Conservation (phyloP, 1,140 invertebrate genomes). For the Scaptomyza pallida region DNA sequence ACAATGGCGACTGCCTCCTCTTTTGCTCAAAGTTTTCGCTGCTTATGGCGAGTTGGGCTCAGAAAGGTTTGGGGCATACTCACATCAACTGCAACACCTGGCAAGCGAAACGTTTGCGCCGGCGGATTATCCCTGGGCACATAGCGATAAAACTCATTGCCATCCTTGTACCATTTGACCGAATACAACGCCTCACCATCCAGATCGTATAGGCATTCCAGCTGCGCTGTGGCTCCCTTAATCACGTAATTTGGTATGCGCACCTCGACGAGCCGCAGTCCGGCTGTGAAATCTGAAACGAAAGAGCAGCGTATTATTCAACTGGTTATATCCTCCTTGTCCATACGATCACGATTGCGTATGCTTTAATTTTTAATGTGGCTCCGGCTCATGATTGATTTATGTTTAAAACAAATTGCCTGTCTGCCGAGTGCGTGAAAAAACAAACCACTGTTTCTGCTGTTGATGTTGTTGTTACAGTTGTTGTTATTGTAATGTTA, state of each 20-base stretch:
- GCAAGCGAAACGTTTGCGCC: slow-evolving; percentile 86
- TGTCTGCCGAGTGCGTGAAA: slow-evolving; percentile 2
- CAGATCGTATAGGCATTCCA: slow-evolving; percentile 88
- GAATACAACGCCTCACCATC: slow-evolving; percentile 89
- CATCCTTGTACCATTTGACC: slow-evolving; percentile 92
- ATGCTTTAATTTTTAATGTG: slow-evolving; percentile 60
- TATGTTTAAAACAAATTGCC: slow-evolving; percentile 65
- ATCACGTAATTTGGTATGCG: slow-evolving; percentile 88
- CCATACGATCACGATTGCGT: slow-evolving; percentile 15
- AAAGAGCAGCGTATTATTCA: slow-evolving; percentile 25
- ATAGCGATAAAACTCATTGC: slow-evolving; percentile 91
- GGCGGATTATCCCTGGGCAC: slow-evolving; percentile 88
- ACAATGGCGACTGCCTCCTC: slow-evolving; percentile 9
- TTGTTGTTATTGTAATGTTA: slow-evolving; percentile 58
- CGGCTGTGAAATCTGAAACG: slow-evolving; percentile 76
- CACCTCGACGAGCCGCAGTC: slow-evolving; percentile 87
- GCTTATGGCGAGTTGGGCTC: too few species aligned
- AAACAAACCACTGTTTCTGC: not conserved
- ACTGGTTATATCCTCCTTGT: slow-evolving; percentile 9
- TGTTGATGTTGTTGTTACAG: not conserved
- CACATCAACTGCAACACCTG: slow-evolving; percentile 88
- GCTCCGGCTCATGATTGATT: slow-evolving; percentile 65
- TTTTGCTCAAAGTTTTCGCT: not conserved
- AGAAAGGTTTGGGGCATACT: slow-evolving; percentile 71
- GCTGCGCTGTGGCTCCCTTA: slow-evolving; percentile 86